Conservation (phyloP, 1,140 invertebrate species). For the Episyrphus balteatus region DNA sequence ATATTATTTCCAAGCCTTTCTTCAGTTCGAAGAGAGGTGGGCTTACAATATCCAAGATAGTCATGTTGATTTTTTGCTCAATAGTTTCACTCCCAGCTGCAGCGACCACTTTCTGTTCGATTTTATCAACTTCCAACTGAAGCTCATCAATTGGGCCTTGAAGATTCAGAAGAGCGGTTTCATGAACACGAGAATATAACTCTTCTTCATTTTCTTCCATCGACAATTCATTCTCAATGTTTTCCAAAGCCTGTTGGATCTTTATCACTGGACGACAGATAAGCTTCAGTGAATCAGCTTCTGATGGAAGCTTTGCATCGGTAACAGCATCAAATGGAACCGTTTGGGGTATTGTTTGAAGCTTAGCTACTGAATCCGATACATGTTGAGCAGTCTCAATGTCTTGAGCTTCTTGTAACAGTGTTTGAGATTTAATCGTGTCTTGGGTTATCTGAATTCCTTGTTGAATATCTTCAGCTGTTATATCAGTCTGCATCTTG, state of each 20-base stretch:
- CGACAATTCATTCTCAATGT: slow-evolving; percentile 36
- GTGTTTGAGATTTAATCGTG: slow-evolving; percentile 39
- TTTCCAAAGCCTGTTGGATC: slow-evolving; percentile 37
- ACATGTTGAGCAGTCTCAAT: slow-evolving; percentile 37
- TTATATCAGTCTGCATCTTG: slow-evolving; percentile 35
- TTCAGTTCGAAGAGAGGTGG: slow-evolving; percentile 40
- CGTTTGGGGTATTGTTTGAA: slow-evolving; percentile 35
- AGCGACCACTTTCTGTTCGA: slow-evolving; percentile 37
- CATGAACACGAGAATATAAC: slow-evolving; percentile 32
- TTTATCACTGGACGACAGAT: slow-evolving; percentile 34
- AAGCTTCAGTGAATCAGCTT: slow-evolving; percentile 29
- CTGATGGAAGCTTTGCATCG: slow-evolving; percentile 39
- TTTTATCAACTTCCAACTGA: slow-evolving; percentile 34
- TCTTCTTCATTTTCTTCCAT: slow-evolving; percentile 32
- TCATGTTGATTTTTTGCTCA: slow-evolving; percentile 40
- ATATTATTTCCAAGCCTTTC: slow-evolving; percentile 38
- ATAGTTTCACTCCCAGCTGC: slow-evolving; percentile 36
- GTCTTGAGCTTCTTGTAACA: slow-evolving; percentile 41
- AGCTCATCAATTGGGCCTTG: slow-evolving; percentile 37
- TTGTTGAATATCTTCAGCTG: slow-evolving; percentile 39
- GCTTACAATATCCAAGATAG: slow-evolving; percentile 40
- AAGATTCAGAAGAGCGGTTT: slow-evolving; percentile 39
- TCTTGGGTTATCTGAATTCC: slow-evolving; percentile 41
- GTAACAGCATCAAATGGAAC: slow-evolving; percentile 41
- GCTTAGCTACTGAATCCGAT: slow-evolving; percentile 34